These are phyloP conservation scores for Calephelis nemesis DNA, from an alignment of 1,140 invertebrate genomes.

Conservation along the genomic window DNA sequence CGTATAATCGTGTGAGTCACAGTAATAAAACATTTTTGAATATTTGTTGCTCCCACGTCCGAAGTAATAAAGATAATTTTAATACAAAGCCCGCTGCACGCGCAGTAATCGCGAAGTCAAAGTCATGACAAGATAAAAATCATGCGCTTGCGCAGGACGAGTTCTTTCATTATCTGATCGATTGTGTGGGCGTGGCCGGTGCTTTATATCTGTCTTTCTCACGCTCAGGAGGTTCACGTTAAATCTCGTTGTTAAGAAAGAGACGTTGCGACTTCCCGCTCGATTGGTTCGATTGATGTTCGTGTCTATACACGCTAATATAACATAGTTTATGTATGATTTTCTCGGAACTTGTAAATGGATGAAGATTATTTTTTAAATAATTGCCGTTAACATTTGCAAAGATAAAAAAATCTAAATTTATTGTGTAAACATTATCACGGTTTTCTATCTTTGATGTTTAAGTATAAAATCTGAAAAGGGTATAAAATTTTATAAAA, in stretches of 20 bases:
- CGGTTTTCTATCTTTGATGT: not conserved
- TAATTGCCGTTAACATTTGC: conserved; percentile 14
- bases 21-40: conserved; percentile 53
- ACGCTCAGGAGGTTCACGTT: conserved; percentile 11
- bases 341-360: conserved; percentile 46
- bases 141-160: conserved; percentile 55
- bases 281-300: conserved; percentile 50
- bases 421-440: conserved; percentile 14
- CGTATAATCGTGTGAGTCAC: conserved; percentile 46
- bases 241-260: conserved; percentile 32
- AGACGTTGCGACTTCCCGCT: conserved; percentile 49
- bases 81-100: conserved; percentile 55
- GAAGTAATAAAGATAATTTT: conserved; percentile 69
- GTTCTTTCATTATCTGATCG: conserved; percentile 63
- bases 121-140: conserved; percentile 64
- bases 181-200: conserved; percentile 58
- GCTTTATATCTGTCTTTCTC: conserved; percentile 44
- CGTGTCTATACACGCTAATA: conserved; percentile 24
- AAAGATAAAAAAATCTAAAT: conserved; percentile 12
- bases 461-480: not conserved
- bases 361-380: conserved; percentile 28
- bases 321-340: conserved; percentile 35
- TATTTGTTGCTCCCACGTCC: conserved; percentile 57
- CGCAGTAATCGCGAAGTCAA: conserved; percentile 49
- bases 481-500: too few species aligned